phyloP scores from a whole-genome alignment of 1,140 invertebrate genomes.

The Mizuhopecten yessoensis region DNA sequence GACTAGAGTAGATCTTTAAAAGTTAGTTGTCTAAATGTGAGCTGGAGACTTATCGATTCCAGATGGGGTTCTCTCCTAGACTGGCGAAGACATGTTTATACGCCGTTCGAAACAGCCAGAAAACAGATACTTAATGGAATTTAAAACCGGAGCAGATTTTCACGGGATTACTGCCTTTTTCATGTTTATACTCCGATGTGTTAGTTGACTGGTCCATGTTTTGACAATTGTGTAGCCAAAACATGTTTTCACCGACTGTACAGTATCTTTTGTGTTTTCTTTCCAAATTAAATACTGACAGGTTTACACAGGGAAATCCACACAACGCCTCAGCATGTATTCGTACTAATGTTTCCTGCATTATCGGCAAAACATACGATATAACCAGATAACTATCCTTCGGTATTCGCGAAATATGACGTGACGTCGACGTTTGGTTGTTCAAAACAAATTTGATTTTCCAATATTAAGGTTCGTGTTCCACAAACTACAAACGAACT shows the following conservation, averaged over 20 bases:
- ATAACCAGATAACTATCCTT: no score
- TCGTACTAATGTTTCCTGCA: background rate
- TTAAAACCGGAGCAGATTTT: background rate
- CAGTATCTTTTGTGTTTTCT: slow-evolving; percentile 20
- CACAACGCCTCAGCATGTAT: background rate
- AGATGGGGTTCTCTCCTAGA: background rate
- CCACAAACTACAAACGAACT: background rate
- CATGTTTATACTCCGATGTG: background rate
- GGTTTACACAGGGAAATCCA: background rate
- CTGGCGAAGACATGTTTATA: background rate
- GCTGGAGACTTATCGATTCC: slow-evolving; percentile 22
- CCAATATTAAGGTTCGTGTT: background rate
- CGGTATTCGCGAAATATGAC: no score
- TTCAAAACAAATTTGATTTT: background rate
- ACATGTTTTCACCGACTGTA: background rate
- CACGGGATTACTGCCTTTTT: background rate
- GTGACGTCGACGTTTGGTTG: background rate
- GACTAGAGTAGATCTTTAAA: background rate
- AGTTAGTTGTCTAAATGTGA: background rate
- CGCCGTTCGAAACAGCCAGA: background rate
- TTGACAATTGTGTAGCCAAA: background rate
- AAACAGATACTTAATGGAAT: slow-evolving; percentile 35
- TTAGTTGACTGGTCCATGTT: background rate
- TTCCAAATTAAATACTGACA: background rate
- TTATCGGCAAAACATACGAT: background rate